Evolutionary conservation across 2,113 vertebrate species (phyloP).

Genomic region (Ageneiosus marmoratus): DNA sequence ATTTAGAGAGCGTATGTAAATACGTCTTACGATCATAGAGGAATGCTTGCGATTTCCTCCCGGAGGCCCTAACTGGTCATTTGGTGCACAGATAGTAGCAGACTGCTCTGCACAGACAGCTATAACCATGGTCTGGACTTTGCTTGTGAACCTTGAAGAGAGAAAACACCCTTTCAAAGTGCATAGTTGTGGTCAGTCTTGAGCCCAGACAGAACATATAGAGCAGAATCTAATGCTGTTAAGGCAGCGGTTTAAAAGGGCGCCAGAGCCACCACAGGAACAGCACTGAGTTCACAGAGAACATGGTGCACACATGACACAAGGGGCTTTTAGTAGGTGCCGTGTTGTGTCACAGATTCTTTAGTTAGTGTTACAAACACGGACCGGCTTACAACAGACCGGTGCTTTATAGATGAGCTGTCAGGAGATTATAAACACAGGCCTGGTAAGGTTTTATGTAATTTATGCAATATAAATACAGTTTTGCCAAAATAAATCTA

Average conservation of each 20-base stretch:
- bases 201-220: slow-evolving; percentile 45
- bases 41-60: slow-evolving; percentile 71
- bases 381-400: not conserved
- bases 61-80: slow-evolving; percentile 68
- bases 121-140: slow-evolving; percentile 53
- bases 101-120: slow-evolving; percentile 55
- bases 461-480: not conserved
- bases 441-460: not conserved
- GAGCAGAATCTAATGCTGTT: slow-evolving; percentile 16
- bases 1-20: slow-evolving; percentile 75
- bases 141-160: slow-evolving; percentile 49
- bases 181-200: slow-evolving; percentile 44
- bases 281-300: slow-evolving; percentile 10
- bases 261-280: slow-evolving; percentile 19
- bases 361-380: slow-evolving; percentile 5
- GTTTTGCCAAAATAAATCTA: not conserved
- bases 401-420: not conserved
- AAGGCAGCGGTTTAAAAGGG: slow-evolving; percentile 20
- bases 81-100: slow-evolving; percentile 67
- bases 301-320: slow-evolving; percentile 18
- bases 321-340: not conserved
- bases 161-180: slow-evolving; percentile 50
- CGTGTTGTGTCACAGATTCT: not conserved
- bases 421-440: not conserved
- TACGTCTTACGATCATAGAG: slow-evolving; percentile 70